Base-by-base conservation (phyloP, 2,797 vertebrate genomes). In the Sarcophilus harrisii region DNA sequence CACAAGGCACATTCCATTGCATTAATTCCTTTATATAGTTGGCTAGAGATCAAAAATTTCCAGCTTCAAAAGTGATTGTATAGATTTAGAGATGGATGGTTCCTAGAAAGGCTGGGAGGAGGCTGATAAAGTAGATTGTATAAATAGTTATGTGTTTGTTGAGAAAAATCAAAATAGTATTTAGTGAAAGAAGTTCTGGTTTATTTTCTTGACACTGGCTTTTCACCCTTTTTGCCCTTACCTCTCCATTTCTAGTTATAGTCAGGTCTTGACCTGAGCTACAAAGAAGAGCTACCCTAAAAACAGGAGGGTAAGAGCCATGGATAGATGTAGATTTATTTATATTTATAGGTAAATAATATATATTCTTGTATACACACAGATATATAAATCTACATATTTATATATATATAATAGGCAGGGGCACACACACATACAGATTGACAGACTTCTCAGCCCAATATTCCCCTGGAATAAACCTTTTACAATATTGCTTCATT, bases 221-320 rank as follows among this genome's bases (percentile, higher is more conserved):
- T 93, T 57, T 57, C 11, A 14, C 57, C 73, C 2, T 28, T 96
- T 60, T 91, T 91, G 54, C n/a, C 16, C n/a, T 11, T 27, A 94
- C 3, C 57, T 60, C 95, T 97, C 90, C 91, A 91, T 55, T 62
- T 95, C 95, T 89, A 89, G 13, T 96, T 66, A 91, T 93, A 90
- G 90, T 92, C 59, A 90, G 58, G 32, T 62, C 38, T 4, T n/a
- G 10, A 21, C 49, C 89, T 92, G 45, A 94, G 13, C 92, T 95
- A 73, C 29, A 94, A 59, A 93, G 66, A 92, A 89, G 57, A 93
- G 62, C 32, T 58, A 89, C 57, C 57, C n/a, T 92, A 93, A 30
- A 54, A 90, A 87, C 57, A 24, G 55, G 12, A 57, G 29, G 90
- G 49, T 73, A 96, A 21, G 59, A 59, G 93, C 93, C 90, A 90